Base-by-base conservation (phyloP, 1,140 invertebrate genomes). In the Oedothorax gibbosus region DNA sequence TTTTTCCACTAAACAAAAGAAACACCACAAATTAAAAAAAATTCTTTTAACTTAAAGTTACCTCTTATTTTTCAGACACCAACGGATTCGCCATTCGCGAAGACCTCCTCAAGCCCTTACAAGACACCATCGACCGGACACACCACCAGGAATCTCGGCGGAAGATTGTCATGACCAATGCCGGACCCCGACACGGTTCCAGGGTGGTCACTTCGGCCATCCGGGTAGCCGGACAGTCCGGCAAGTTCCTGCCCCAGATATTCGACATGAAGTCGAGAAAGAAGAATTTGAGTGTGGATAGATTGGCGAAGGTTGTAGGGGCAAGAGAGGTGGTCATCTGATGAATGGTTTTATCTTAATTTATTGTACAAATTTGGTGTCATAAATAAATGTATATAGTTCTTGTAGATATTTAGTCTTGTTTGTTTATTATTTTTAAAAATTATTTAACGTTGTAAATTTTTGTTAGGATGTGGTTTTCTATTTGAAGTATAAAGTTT, bases 41-140 rank as follows among this genome's bases (percentile, higher is more conserved):
- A 14, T 60, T 14, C 0, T 3, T 60, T 60, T 60, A 7, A n/a
- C n/a, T 66, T 66, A 4, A 0, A n/a, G 20, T n/a, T n/a, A 12
- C 3, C 0, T 75, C 12, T 57, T 75, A 2, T 12, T 2, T 57
- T 57, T 12, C 54, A 81, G 78, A 81, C 15, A 81, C 69, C 15
- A 81, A 81, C 11, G 78, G 78, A 15, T 81, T 81, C 53, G 78
- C 78, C 11, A 35, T 81, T 9, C 78, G 78, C 21, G 78, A 81
- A 11, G 78, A 81, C 50, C 54, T 81, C 20, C 14, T 81, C 53
- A 69, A 71, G 9, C 78, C 78, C 11, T 56, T 81, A 10, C 65
- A 81, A 51, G 51, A 71, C 6, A 69, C 66, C 7, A 71, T 69
- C 7, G 65, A 71, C 10, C 50, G 53, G 8, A 66, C 62, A 4